phyloP scores from a whole-genome alignment of 1,140 invertebrate species.

The Anadara kagoshimensis region DNA sequence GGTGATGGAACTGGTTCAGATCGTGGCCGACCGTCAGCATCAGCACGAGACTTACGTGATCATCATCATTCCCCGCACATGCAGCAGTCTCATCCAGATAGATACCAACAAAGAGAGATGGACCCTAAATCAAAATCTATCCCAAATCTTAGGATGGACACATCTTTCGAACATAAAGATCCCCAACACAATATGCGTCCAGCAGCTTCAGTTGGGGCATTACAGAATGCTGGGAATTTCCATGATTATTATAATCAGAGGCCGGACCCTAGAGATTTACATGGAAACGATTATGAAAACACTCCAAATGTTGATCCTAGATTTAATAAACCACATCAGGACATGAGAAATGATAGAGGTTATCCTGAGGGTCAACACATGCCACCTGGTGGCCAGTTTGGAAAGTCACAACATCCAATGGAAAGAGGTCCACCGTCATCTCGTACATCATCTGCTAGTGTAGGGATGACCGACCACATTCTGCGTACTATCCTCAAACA shows the following conservation, averaged over 20 bases:
- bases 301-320: constrained; percentile 51
- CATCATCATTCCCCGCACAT: constrained; percentile 28
- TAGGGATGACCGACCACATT: constrained; percentile 61
- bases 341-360: constrained; percentile 27
- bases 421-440: constrained; percentile 40
- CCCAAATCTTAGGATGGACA: constrained; percentile 63
- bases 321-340: constrained; percentile 33
- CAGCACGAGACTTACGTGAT: constrained; percentile 40
- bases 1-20: constrained; percentile 47
- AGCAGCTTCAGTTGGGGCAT: constrained; percentile 61
- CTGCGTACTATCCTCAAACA: constrained; percentile 59
- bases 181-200: constrained; percentile 49
- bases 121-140: constrained; percentile 65
- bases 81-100: constrained; percentile 23
- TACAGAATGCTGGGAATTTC: constrained; percentile 38
- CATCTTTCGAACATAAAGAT: constrained; percentile 48
- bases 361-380: constrained; percentile 23
- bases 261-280: constrained; percentile 38
- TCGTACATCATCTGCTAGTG: constrained; percentile 48
- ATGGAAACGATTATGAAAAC: constrained; percentile 64
- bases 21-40: constrained; percentile 45
- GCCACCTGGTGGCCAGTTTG: constrained; percentile 18
- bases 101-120: constrained; percentile 41
- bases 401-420: constrained; percentile 13
- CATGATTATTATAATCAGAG: constrained; percentile 56